These are phyloP conservation scores for Beris morrisii DNA, from an alignment of 2,888 invertebrate species.

Conservation along the genomic window DNA sequence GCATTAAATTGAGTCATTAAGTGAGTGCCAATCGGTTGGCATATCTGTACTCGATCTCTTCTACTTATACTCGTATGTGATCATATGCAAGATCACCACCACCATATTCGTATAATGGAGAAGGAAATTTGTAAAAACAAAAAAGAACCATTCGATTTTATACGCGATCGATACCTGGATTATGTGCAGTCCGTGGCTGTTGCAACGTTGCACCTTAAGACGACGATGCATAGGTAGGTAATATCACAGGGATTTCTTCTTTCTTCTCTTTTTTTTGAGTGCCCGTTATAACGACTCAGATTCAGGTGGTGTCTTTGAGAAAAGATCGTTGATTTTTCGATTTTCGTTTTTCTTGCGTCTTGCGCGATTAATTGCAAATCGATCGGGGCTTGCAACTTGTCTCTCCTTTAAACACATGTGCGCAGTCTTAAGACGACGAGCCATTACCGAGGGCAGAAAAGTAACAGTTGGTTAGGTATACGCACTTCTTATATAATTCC, in stretches of 20 bases:
- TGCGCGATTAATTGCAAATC: constrained; percentile 28
- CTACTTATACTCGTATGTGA: constrained; percentile 1
- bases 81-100: constrained; percentile 11
- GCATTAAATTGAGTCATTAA: constrained; percentile 40
- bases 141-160: too few species aligned
- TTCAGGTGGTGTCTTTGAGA: constrained; percentile 6
- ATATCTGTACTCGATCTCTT: constrained; percentile 33
- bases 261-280: constrained; percentile 18
- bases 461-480: background rate
- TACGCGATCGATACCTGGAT: too few species aligned
- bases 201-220: too few species aligned
- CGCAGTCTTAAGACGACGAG: constrained; percentile 12
- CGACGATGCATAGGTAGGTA: too few species aligned
- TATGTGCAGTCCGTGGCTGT: too few species aligned
- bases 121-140: too few species aligned
- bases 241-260: constrained; percentile 7
- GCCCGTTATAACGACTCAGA: constrained; percentile 1
- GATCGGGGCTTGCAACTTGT: constrained; percentile 5
- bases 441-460: background rate
- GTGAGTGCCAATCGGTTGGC: constrained; percentile 39
- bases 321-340: constrained; percentile 21
- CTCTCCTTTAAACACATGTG: constrained; percentile 1
- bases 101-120: too few species aligned
- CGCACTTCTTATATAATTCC: background rate
- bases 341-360: background rate